These are phyloP conservation scores for Drosophila barbarae DNA, from an alignment of 2,888 invertebrate species.

Conservation along the genomic window DNA sequence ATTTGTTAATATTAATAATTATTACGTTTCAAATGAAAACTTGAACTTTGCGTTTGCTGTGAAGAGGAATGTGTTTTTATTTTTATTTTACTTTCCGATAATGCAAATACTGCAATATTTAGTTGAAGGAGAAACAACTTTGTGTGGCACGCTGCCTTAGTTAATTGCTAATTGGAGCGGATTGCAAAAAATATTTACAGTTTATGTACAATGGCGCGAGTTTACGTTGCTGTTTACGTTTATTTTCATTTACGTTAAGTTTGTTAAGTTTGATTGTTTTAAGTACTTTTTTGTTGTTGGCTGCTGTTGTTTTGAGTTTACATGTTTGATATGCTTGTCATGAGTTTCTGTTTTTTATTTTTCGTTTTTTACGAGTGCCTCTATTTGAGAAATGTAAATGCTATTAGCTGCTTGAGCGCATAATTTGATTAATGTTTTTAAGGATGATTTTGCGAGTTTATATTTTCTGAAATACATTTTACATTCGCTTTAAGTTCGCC, in stretches of 20 bases:
- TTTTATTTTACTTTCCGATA: constrained; percentile 27
- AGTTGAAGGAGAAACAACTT: constrained; percentile 41
- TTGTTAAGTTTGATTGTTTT: constrained; percentile 44
- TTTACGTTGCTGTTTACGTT: constrained; percentile 27
- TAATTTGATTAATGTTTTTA: constrained; percentile 39
- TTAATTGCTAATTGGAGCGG: constrained; percentile 67
- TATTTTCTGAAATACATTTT: constrained; percentile 3
- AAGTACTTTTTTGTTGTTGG: constrained; percentile 41
- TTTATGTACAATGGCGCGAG: constrained; percentile 62
- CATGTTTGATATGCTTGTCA: constrained; percentile 71
- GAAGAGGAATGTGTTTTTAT: constrained; percentile 61
- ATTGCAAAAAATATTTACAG: constrained; percentile 55
- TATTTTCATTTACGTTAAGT: constrained; percentile 10
- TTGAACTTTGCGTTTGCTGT: constrained; percentile 62
- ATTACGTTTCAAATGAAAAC: constrained; percentile 42
- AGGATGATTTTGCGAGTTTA: constrained; percentile 25
- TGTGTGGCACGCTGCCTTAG: constrained; percentile 40
- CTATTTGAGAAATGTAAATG: constrained; percentile 38
- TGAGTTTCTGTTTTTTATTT: constrained; percentile 38
- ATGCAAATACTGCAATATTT: constrained; percentile 28
- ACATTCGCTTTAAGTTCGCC: constrained; percentile 5
- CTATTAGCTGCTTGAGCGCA: constrained; percentile 40
- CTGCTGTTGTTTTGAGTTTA: constrained; percentile 40
- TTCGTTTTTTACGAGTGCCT: constrained; percentile 29
- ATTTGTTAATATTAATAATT: constrained; percentile 32